Base-by-base conservation (phyloP, 1,140 invertebrate genomes). In the Listronotus oregonensis region DNA sequence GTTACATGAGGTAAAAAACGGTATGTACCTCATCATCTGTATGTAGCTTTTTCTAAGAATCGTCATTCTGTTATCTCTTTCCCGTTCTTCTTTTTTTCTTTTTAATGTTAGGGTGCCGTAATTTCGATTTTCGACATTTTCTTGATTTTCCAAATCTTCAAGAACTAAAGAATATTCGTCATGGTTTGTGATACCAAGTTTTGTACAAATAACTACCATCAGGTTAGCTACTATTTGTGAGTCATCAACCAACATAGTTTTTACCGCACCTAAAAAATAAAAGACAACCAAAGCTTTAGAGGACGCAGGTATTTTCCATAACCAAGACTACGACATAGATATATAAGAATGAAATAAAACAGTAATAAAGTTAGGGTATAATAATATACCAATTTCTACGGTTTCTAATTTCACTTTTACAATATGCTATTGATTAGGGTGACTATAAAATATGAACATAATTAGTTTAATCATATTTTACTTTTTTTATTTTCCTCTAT, bases 201-300 rank as follows among this genome's bases (percentile, higher is more conserved):
- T 99, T 34, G 95, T 95, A 80, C 98, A 99, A 72, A 99, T 97
- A 3, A 97, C 94, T 54, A 99, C 95, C 96, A 99, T 99, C 27
- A 99, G 82, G 79, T 98, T 96, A 6, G 91, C 91, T 2, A 99
- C 96, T n/a, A 95, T 91, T 77, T 98, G 95, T 63, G 94, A 96
- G 79, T 99, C 97, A 81, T 99, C 98, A 0, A 99, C 95, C 64
- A 97, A 81, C 70, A 99, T 85, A 0, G 96, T 99, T 82, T 99
- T 99, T 11, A 98, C 85, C 0, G 94, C 88, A 31, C 90, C 91
- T 85, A 64, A 32, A 69, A 69, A 68, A 50, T 12, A 46, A 12
- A 27, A 44, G n/a, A n/a, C n/a, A n/a, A n/a, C n/a, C n/a, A n/a
- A n/a, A n/a, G n/a, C n/a, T n/a, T n/a, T n/a, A n/a, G n/a, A n/a